Base-by-base conservation (phyloP, 2,888 invertebrate species). In the Caenorhabditis sp. region DNA sequence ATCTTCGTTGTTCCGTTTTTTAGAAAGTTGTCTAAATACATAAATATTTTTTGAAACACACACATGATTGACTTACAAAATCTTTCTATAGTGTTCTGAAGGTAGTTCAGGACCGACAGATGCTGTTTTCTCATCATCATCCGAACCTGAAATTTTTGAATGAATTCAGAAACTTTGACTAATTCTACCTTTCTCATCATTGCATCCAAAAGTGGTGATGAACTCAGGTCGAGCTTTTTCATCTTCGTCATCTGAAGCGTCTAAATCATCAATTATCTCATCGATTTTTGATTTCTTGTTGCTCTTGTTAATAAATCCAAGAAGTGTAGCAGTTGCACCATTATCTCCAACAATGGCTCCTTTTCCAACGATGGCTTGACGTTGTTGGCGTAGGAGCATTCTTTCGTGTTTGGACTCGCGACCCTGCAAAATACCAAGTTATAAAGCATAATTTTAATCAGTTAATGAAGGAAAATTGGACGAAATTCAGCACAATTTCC, bases 371-470 rank as follows among this genome's bases (percentile, higher is more conserved):
- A 86, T 82, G 59, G 78, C 65, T 14, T 78, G 78, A 8, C 85
- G 70, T 64, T 82, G 79, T 59, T 76, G 64, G 59, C 83, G 84
- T 27, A 86, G 77, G 25, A 80, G 56, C 58, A 80, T 72, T 43
- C 86, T 68, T 38, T 86, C 85, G 20, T 78, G 77, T 59, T 84
- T 85, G 8, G 82, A 81, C 20, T 84, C 81, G 43, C 82, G 73
- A 21, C 86, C 86, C 86, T 86, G 68, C 72, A 83, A 61, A 23
- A n/a, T n/a, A n/a, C n/a, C n/a, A n/a, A n/a, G 38, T 20, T 27
- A 26, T 14, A 57, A 12, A 27, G 7, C 7, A 5, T 7, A n/a
- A n/a, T n/a, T n/a, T n/a, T n/a, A n/a, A n/a, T n/a, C n/a, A n/a
- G n/a, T n/a, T n/a, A n/a, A n/a, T n/a, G n/a, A n/a, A n/a, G n/a